Evolutionary conservation across 2,113 vertebrate species (phyloP).

Genomic region (Dascyllus trimaculatus): DNA sequence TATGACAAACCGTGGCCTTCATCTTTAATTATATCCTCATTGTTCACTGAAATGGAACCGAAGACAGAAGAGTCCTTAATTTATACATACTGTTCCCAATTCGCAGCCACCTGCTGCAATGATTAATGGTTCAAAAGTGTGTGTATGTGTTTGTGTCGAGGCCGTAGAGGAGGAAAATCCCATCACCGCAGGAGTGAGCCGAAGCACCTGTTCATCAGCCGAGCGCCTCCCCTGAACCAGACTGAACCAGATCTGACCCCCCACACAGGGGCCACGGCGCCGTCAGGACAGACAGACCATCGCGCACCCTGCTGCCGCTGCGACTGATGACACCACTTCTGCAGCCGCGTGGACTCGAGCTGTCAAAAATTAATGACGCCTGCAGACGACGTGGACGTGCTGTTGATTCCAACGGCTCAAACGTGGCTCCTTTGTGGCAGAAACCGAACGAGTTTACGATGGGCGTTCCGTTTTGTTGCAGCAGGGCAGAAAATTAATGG

Average conservation of each 20-base stretch:
- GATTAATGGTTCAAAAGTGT: neutral
- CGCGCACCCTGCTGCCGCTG: conserved; percentile 57
- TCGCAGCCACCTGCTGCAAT: conserved; percentile 33
- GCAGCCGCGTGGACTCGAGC: neutral
- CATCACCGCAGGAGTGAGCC: conserved; percentile 58
- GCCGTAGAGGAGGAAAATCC: conserved; percentile 49
- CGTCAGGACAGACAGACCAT: conserved; percentile 58
- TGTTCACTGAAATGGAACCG: conserved; percentile 38
- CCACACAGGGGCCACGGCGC: conserved; percentile 54
- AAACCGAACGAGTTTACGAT: neutral
- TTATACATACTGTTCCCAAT: conserved; percentile 16
- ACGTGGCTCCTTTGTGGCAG: neutral
- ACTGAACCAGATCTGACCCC: conserved; percentile 61
- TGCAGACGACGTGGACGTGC: neutral
- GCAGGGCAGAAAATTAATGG: conserved; percentile 15
- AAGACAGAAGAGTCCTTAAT: conserved; percentile 30
- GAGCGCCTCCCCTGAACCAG: conserved; percentile 57
- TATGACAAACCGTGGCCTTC: neutral
- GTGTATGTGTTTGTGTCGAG: neutral
- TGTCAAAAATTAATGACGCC: neutral
- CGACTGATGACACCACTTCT: conserved; percentile 12
- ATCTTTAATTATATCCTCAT: conserved; percentile 50
- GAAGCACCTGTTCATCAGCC: conserved; percentile 77
- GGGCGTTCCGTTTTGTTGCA: neutral
- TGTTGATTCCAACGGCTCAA: neutral